Percentiles rank a stretch among this genome's conserved stretches.
Conservation (phyloP, 2,888 invertebrate genomes). For the Himalopsyche anomala region DNA sequence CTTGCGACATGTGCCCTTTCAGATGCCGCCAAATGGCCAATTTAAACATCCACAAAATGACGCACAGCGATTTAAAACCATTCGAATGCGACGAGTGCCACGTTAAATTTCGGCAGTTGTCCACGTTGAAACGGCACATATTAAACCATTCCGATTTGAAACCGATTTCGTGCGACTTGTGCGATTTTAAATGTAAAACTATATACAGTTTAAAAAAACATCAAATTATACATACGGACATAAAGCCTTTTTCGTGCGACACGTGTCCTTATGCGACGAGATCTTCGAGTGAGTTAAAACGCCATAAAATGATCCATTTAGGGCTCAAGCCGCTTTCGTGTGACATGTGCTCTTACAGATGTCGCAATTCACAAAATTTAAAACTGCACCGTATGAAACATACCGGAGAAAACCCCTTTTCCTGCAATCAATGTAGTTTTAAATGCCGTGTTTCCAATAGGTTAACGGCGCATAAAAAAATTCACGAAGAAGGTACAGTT, state of each 20-base stretch:
- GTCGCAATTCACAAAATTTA: constrained; percentile 44
- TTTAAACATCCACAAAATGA: constrained; percentile 15
- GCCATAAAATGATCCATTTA: constrained; percentile 70
- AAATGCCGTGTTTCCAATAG: constrained; percentile 22
- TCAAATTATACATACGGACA: constrained; percentile 74
- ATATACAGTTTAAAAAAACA: constrained; percentile 71
- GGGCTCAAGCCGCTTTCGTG: constrained; percentile 44
- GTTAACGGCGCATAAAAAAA: constrained; percentile 45
- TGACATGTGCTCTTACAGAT: constrained; percentile 19
- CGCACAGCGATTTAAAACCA: constrained; percentile 6
- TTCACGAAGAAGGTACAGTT: neutral
- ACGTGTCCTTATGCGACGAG: constrained; percentile 72
- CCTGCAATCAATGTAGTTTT: constrained; percentile 47
- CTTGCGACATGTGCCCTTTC: neutral
- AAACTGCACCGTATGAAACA: constrained; percentile 44
- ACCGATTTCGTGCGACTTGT: constrained; percentile 14
- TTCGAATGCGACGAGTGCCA: constrained; percentile 27
- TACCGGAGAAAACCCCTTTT: constrained; percentile 44
- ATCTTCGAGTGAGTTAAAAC: constrained; percentile 75
- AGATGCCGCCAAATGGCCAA: neutral
- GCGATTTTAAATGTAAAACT: constrained; percentile 39
- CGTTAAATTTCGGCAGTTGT: neutral
- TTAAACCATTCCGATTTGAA: constrained; percentile 9
- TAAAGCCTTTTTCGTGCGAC: constrained; percentile 73
- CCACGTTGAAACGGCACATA: constrained; percentile 6